Percentiles rank a stretch among this genome's conserved stretches.
These are phyloP conservation scores for Thaumetopoea pityocampa DNA, from an alignment of 1,140 invertebrate species.

Conservation along the genomic window DNA sequence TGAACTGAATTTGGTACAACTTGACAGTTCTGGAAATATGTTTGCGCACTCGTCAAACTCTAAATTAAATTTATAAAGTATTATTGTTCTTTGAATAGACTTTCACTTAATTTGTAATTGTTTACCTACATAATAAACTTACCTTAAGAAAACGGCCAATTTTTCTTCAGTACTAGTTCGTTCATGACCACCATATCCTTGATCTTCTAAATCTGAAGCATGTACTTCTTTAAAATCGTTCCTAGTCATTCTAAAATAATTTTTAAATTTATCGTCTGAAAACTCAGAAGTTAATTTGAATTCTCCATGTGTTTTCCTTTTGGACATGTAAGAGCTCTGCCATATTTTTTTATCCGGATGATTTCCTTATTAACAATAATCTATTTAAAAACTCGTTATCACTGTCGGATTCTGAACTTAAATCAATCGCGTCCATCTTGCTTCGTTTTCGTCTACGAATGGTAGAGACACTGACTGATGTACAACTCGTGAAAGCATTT, in stretches of 20 bases:
- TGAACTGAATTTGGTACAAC: too few species aligned
- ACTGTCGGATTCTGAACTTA: conserved; percentile 10
- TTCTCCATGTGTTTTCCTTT: conserved; percentile 3
- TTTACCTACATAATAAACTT: conserved; percentile 4
- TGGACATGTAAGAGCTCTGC: conserved; percentile 1
- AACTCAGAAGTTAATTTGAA: conserved; percentile 3
- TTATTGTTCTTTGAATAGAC: conserved; percentile 3
- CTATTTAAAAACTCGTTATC: conserved; percentile 10
- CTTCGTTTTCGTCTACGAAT: conserved; percentile 13
- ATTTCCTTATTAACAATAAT: conserved; percentile 4
- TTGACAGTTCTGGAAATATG: conserved; percentile 1
- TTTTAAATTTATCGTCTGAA: conserved; percentile 4
- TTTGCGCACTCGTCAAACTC: conserved; percentile 2
- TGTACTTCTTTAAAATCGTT: conserved; percentile 3
- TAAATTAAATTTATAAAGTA: conserved; percentile 3
- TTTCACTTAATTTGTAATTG: conserved; percentile 3
- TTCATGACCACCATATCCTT: conserved; percentile 3
- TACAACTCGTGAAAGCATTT: conserved; percentile 9
- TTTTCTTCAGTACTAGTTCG: conserved; percentile 3
- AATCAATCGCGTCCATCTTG: conserved; percentile 9
- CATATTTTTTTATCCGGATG: conserved; percentile 2
- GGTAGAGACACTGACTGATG: conserved; percentile 11
- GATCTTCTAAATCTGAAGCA: conserved; percentile 3
- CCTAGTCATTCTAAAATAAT: conserved; percentile 2
- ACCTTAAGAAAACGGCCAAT: conserved; percentile 2